Evolutionary conservation across 2,113 vertebrate species (phyloP), one percentile per base, ranked within the genome.

Genomic region (Serinus canaria): DNA sequence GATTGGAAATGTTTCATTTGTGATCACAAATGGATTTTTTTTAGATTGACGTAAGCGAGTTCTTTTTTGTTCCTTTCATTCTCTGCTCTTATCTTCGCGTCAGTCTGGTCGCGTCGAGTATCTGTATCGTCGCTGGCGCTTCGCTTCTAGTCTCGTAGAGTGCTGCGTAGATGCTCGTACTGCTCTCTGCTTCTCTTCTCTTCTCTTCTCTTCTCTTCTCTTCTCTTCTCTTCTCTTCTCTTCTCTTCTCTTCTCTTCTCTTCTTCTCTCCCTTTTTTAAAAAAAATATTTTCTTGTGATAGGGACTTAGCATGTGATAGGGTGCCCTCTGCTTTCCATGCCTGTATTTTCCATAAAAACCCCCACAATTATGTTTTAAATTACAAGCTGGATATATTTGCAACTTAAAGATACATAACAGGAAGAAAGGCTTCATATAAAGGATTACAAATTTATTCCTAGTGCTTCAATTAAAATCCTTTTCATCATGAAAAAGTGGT

Each of bases 1-100:
- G 95, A 97, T 77, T 95, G 98, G 97, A 98, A 98, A 97, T 98
- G 97, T 98, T 98, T 98, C 98, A 98, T 98, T 98, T 98, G 98
- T 97, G 97, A 98, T 98, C 98, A 98, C 97, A 99, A 98, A 98
- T 99, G 97, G 98, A 96, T 98, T 98, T 98, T 98, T 96, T 96
- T 90, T 58, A 98, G 97, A 98, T 95, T 91, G 96, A 98, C 96
- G 96, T 92, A 95, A 97, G 96, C 81, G n/a, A 47, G 28, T 88
- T 82, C 58, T 58, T 77, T 92, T 95, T 67, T 85, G 10, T 69
- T 93, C 50, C 50, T 76, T 52, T 63, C 46, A 15, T 7, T 30
- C 28, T 44, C 12, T 11, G 12, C 16, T 28, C 14, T 97, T 98
- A 97, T 98, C 39, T 46, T 47, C n/a, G n/a, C n/a, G n/a, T n/a